These are phyloP conservation scores for Argyresthia albistria DNA, from an alignment of 2,888 invertebrate species.

Conservation along the genomic window DNA sequence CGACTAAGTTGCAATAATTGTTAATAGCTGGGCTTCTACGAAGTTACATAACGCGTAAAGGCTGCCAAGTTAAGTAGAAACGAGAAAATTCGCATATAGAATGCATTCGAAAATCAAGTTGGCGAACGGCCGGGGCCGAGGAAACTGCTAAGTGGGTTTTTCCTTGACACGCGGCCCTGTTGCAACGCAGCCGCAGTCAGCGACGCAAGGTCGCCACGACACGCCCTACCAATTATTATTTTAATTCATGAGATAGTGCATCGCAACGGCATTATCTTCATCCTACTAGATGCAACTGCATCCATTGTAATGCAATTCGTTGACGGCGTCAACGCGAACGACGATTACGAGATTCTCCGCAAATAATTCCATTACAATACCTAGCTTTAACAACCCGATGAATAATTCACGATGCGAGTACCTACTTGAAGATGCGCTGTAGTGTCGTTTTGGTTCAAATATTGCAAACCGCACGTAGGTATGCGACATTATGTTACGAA, in stretches of 20 bases:
- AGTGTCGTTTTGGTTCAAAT: too few relatives aligned
- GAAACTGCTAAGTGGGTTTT: slow-evolving; percentile 67
- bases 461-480: too few relatives aligned
- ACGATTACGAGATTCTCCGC: not conserved
- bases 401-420: too few relatives aligned
- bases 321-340: not conserved
- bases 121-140: slow-evolving; percentile 51
- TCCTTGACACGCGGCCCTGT: slow-evolving; percentile 68
- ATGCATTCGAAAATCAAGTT: slow-evolving; percentile 23
- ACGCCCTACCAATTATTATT: slow-evolving; percentile 34
- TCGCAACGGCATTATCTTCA: not conserved
- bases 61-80: not conserved
- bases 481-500: not conserved
- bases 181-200: slow-evolving; percentile 62
- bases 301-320: not conserved
- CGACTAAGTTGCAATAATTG: too few relatives aligned
- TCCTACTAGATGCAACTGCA: not conserved
- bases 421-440: too few relatives aligned
- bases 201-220: slow-evolving; percentile 64
- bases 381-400: too few relatives aligned
- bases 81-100: slow-evolving; percentile 10
- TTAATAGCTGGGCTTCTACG: too few relatives aligned
- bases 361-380: too few relatives aligned
- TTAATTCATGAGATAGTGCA: slow-evolving; percentile 1
- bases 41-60: too few relatives aligned